Evolutionary conservation across 2,113 vertebrate species (phyloP), one percentile per base, ranked within the genome.

Genomic region (Xerus inauris): DNA sequence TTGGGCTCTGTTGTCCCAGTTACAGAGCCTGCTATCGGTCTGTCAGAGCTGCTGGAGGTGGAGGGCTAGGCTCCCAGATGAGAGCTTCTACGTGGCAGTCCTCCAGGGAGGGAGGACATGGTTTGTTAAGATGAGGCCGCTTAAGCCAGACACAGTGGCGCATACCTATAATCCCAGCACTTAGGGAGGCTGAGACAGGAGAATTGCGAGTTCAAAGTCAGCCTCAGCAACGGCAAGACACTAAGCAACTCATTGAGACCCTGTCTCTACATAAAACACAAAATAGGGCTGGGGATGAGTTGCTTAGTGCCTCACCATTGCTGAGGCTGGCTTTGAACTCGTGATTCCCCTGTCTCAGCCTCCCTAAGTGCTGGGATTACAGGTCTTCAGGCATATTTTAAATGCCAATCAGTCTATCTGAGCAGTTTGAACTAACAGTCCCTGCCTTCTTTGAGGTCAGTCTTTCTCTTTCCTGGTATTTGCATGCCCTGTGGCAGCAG

Each of bases 301-400:
- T n/a, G n/a, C n/a, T n/a, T n/a, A n/a, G n/a, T n/a, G n/a, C n/a
- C n/a, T n/a, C n/a, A n/a, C n/a, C n/a, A n/a, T n/a, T n/a, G n/a
- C n/a, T n/a, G n/a, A n/a, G n/a, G n/a, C n/a, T n/a, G n/a, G n/a
- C n/a, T n/a, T n/a, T n/a, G n/a, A n/a, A n/a, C n/a, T n/a, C n/a
- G n/a, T n/a, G n/a, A n/a, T n/a, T n/a, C n/a, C n/a, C n/a, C n/a
- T n/a, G n/a, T n/a, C n/a, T n/a, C n/a, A n/a, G n/a, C n/a, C n/a
- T n/a, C n/a, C n/a, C n/a, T n/a, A n/a, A n/a, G n/a, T n/a, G n/a
- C n/a, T n/a, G n/a, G n/a, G n/a, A n/a, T n/a, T n/a, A n/a, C n/a
- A n/a, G n/a, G n/a, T n/a, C 81, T 59, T 84, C 10, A 51, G 69
- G 81, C 20, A 10, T 82, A 49, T 89, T 91, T 93, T 89, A 92